Base-by-base conservation (phyloP, 2,888 invertebrate species). In the Brachypterus glaber region DNA sequence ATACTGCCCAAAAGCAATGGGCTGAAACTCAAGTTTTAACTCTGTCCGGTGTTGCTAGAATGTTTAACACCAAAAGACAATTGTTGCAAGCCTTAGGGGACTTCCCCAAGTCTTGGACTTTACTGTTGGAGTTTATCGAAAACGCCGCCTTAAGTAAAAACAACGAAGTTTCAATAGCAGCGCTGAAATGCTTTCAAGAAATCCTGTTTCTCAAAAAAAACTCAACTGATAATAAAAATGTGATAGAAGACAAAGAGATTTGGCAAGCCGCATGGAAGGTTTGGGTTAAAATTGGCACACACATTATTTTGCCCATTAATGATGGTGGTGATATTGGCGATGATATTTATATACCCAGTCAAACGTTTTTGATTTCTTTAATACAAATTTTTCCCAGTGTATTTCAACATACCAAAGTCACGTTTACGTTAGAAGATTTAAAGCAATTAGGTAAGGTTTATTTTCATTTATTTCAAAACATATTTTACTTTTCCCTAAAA, bases 1-100 rank as follows among this genome's bases (percentile, higher is more conserved):
- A 98, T 64, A 98, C 98, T 0, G 96, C 96, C 32, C 93, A 95
- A 65, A 97, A 97, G 56, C 97, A 97, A 59, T 97, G 96, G 96
- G 93, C 96, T 0, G 96, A 97, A 67, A 97, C 97, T 1, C 90
- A 93, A 72, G 93, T 89, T 25, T 64, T 91, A 43, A 89, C 90
- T 0, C 64, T 92, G 9, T 88, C 88, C 2, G 95, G 95, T 0
- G 93, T 95, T 13, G 90, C 92, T 1, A 74, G 93, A 44, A 93
- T 76, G 9, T 95, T 96, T 67, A 91, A 92, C 60, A 87, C 90
- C 1, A 87, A 95, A 62, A 78, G 91, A 50, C 83, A 82, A 54
- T 71, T 91, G 34, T 71, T 96, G 12, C 80, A 82, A 58, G 75
- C 80, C 35, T 70, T 90, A 14, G 91, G 89, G 0, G 95, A 96